Evolutionary conservation across 2,797 vertebrate species (phyloP).

Genomic region (Spinus olivaceus): DNA sequence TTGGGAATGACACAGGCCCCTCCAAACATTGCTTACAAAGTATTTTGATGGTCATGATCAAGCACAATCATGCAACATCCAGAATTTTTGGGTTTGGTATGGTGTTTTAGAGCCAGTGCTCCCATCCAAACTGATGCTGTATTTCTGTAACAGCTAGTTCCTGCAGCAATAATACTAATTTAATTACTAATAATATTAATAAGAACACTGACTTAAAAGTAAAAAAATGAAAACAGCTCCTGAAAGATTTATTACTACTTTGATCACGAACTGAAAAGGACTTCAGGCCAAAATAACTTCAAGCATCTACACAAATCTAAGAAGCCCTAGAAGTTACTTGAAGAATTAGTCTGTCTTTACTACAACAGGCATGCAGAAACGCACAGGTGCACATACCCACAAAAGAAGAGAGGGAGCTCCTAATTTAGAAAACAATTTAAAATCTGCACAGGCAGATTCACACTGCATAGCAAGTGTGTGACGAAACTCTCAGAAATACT

Average conservation of each 20-base stretch:
- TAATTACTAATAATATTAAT: background rate
- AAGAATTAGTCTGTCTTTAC: background rate
- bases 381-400: background rate
- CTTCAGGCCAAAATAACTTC: background rate
- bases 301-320: background rate
- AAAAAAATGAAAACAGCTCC: background rate
- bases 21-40: background rate
- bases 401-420: background rate
- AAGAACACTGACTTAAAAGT: background rate
- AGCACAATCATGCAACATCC: background rate
- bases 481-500: background rate
- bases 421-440: constrained; percentile 15
- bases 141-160: background rate
- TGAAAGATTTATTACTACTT: background rate
- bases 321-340: background rate
- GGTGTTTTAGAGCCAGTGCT: background rate
- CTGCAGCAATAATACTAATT: background rate
- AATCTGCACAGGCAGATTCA: background rate
- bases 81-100: background rate
- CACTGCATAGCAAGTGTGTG: background rate
- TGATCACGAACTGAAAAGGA: background rate
- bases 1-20: background rate
- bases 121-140: background rate
- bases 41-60: background rate
- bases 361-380: background rate